phyloP scores from a whole-genome alignment of 1,140 invertebrate species.

The Caerostris darwini region DNA sequence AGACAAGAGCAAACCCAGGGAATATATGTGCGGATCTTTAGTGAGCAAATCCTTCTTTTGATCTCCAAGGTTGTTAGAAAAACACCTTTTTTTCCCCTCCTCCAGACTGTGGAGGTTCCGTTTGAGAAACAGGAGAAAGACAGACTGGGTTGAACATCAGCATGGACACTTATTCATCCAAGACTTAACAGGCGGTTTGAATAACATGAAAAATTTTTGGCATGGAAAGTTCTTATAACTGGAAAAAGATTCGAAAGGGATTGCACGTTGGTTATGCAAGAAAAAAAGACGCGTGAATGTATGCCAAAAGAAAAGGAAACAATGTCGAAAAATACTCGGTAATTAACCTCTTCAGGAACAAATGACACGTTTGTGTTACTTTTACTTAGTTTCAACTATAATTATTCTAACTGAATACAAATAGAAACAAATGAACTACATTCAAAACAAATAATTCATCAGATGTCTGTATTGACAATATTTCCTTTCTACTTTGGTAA shows the following conservation, averaged over 20 bases:
- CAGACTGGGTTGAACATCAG: slow-evolving; percentile 23
- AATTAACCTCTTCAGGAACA: too few species aligned
- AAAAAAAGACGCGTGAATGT: too few species aligned
- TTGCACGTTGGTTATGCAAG: background rate
- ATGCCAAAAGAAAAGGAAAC: too few species aligned
- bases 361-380: too few species aligned
- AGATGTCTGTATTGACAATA: too few species aligned
- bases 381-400: too few species aligned
- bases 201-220: slow-evolving; percentile 40
- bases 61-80: slow-evolving; percentile 23
- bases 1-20: background rate
- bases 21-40: slow-evolving; percentile 1
- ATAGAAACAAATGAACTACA: too few species aligned
- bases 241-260: background rate
- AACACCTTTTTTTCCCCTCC: background rate
- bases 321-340: too few species aligned
- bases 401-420: too few species aligned
- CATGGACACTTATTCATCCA: slow-evolving; percentile 30
- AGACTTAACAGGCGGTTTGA: slow-evolving; percentile 24
- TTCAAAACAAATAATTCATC: too few species aligned
- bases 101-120: background rate
- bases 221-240: background rate
- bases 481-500: too few species aligned
- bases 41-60: background rate
- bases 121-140: background rate